These are phyloP conservation scores for Lamellibrachia columna DNA, from an alignment of 2,888 invertebrate genomes.

Conservation along the genomic window DNA sequence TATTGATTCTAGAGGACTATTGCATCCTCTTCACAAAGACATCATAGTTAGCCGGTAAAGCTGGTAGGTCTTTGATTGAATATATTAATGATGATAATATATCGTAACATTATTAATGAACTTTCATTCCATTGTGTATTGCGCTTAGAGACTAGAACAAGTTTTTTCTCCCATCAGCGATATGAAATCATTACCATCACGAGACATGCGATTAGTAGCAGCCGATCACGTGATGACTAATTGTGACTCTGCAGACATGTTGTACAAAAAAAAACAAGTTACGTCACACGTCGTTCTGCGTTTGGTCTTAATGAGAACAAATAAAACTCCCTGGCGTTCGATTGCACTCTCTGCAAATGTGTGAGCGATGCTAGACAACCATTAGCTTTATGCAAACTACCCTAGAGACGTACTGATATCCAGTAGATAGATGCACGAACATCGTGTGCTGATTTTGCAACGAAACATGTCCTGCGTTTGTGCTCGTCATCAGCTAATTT, in stretches of 20 bases:
- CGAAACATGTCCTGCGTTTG: neutral
- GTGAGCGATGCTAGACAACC: neutral
- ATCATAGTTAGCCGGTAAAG: neutral
- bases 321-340: neutral
- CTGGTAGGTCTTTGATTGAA: neutral
- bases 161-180: neutral
- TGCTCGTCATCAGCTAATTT: neutral
- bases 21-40: neutral
- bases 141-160: neutral
- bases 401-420: neutral
- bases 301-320: neutral
- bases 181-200: neutral
- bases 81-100: neutral
- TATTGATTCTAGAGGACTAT: too few relatives aligned
- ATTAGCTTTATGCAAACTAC: neutral
- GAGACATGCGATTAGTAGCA: neutral
- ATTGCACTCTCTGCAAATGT: neutral
- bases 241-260: neutral
- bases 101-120: neutral
- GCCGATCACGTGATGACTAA: neutral
- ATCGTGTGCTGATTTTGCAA: slow-evolving; percentile 5
- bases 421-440: neutral
- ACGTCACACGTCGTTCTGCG: neutral
- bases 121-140: neutral
- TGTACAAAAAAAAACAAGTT: neutral